Conservation (phyloP, 2,113 vertebrate species). For the Megaceryle torquata region DNA sequence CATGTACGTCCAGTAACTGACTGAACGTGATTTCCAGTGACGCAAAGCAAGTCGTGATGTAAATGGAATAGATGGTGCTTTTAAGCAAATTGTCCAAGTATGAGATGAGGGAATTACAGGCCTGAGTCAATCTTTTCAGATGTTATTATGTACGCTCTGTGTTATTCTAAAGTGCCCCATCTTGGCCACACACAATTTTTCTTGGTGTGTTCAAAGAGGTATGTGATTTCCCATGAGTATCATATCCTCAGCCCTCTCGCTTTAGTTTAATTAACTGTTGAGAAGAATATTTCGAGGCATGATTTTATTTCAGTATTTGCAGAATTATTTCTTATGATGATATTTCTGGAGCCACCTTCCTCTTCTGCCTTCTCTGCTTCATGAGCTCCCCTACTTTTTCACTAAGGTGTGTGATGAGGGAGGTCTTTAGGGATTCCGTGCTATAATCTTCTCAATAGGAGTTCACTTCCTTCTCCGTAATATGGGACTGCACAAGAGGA, state of each 20-base stretch:
- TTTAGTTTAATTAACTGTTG: neutral
- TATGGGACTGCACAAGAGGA: neutral
- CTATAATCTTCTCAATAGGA: neutral
- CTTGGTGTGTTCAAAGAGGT: neutral
- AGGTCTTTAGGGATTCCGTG: neutral
- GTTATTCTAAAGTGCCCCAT: neutral
- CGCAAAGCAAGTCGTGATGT: neutral
- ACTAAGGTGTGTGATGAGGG: fast-evolving
- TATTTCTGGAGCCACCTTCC: neutral
- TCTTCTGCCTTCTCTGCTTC: neutral
- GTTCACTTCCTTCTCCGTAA: neutral
- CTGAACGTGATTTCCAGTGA: neutral
- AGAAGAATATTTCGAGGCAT: neutral
- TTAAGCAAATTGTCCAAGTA: neutral
- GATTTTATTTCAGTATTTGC: neutral
- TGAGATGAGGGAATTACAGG: neutral
- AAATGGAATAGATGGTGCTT: neutral
- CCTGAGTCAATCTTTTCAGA: neutral
- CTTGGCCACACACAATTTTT: neutral
- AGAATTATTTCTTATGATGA: neutral
- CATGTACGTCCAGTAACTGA: neutral
- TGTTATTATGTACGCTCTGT: neutral
- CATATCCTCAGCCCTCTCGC: neutral
- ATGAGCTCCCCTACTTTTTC: neutral
- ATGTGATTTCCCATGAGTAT: neutral